phyloP scores from a whole-genome alignment of 2,113 vertebrate species.

The Tupaia chinensis region DNA sequence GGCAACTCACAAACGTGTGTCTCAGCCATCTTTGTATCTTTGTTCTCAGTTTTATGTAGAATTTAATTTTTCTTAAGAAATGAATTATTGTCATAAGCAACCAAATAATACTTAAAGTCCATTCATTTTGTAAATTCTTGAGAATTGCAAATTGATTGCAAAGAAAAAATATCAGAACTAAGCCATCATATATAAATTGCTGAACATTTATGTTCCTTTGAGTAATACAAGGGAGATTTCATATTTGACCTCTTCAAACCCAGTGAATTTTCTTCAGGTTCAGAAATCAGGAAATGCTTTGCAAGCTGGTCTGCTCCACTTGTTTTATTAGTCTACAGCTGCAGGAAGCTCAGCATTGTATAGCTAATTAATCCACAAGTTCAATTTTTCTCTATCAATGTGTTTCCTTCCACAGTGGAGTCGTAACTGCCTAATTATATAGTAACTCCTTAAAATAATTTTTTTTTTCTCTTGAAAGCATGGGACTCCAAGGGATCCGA shows the following conservation, averaged over 20 bases:
- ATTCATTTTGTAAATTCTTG: constrained; percentile 1
- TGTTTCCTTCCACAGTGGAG: not conserved
- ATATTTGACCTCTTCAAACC: not conserved
- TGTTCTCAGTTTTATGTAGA: not conserved
- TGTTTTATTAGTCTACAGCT: not conserved
- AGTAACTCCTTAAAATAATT: constrained; percentile 13
- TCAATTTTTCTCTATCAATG: not conserved
- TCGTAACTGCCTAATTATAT: constrained; percentile 35
- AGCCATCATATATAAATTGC: not conserved
- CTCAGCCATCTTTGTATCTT: not conserved
- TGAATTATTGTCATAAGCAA: not conserved
- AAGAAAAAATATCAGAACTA: not conserved
- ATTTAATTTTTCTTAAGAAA: constrained; percentile 5
- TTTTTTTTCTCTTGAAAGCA: constrained; percentile 10
- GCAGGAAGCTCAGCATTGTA: not conserved
- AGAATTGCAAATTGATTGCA: not conserved
- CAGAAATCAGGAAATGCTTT: not conserved
- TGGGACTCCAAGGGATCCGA: not conserved
- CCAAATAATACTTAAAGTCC: not conserved
- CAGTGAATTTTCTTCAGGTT: not conserved
- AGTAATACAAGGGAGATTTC: not conserved
- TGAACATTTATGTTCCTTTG: not conserved
- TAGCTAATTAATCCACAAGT: constrained; percentile 48
- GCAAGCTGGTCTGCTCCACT: not conserved
- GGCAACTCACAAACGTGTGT: not conserved